Conservation (phyloP, 2,888 invertebrate species). For the Archips crataeganus region DNA sequence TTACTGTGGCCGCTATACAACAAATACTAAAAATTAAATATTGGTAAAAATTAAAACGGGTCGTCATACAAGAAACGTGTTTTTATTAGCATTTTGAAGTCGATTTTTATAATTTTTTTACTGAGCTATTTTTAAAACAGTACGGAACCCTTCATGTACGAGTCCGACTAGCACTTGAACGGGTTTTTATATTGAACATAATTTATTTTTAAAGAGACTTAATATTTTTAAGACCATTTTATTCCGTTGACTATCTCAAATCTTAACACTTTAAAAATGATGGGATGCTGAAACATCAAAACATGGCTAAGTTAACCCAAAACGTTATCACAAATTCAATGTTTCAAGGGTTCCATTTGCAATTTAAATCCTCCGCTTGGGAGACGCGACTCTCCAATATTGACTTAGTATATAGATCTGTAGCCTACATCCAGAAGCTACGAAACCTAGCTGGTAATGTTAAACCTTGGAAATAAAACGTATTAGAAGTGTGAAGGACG, state of each 20-base stretch:
- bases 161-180: too few species aligned
- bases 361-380: slow-evolving; percentile 68
- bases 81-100: too few species aligned
- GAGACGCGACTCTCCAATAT: slow-evolving; percentile 67
- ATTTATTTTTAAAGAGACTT: background rate
- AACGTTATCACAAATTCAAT: slow-evolving; percentile 60
- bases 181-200: background rate
- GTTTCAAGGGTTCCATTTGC: slow-evolving; percentile 67
- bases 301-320: slow-evolving; percentile 48
- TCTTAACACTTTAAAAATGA: background rate
- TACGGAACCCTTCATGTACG: too few species aligned
- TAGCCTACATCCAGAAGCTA: slow-evolving; percentile 29
- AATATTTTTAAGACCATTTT: background rate
- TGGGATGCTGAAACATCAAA: slow-evolving; percentile 10
- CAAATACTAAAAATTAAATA: too few species aligned
- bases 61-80: too few species aligned
- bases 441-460: slow-evolving; percentile 20
- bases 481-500: background rate
- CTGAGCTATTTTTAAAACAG: too few species aligned
- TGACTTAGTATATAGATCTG: slow-evolving; percentile 51
- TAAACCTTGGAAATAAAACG: background rate
- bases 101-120: too few species aligned
- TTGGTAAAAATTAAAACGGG: too few species aligned
- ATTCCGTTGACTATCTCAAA: background rate
- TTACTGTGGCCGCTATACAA: too few species aligned